These are phyloP conservation scores for Gobionotothen gibberifrons DNA, from an alignment of 2,797 vertebrate genomes.

Conservation along the genomic window DNA sequence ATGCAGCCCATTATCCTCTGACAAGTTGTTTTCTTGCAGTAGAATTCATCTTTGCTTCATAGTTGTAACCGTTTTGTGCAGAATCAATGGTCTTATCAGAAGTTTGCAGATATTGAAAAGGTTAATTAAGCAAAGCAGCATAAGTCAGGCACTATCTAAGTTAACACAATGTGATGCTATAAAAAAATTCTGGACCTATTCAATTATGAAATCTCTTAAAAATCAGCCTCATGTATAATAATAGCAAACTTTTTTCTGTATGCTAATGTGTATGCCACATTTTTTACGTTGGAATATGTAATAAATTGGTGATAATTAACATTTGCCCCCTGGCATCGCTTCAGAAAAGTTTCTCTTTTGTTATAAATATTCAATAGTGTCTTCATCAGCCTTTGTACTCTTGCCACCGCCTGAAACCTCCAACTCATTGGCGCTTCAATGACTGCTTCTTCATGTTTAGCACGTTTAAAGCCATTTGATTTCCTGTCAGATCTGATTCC, in stretches of 20 bases:
- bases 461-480: neutral
- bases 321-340: neutral
- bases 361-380: neutral
- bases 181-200: neutral
- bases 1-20: neutral
- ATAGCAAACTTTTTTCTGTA: neutral
- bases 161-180: constrained; percentile 3
- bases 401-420: neutral
- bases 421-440: neutral
- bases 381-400: neutral
- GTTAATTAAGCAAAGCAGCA: constrained; percentile 6
- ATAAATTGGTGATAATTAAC: neutral
- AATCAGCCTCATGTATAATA: constrained; percentile 1
- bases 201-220: neutral
- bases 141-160: constrained; percentile 9
- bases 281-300: neutral
- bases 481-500: neutral
- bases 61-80: constrained; percentile 2
- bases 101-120: constrained; percentile 14
- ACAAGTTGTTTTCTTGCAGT: neutral
- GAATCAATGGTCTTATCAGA: constrained; percentile 16
- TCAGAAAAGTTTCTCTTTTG: neutral
- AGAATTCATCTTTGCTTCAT: constrained; percentile 10
- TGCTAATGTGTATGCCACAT: neutral
- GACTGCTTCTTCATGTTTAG: neutral